A percentile compares a stretch with the other conserved stretches of the same genome.
Evolutionary conservation across 2,113 vertebrate species (phyloP).

Genomic region (Python bivittatus): DNA sequence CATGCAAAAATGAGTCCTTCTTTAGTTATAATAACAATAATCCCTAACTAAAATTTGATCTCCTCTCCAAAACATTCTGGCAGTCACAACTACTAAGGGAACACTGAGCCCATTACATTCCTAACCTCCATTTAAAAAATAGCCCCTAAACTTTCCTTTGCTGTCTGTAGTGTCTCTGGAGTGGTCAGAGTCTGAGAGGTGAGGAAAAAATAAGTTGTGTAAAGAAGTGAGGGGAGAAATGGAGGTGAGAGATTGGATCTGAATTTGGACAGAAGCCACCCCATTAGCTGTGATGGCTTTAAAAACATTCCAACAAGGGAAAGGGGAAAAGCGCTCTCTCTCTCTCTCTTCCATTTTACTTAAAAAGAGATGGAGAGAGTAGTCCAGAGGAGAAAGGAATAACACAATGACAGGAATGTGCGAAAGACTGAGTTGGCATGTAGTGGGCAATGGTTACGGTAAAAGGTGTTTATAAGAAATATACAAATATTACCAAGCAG

Average conservation of each 20-base stretch:
- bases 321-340: background rate
- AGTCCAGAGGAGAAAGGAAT: background rate
- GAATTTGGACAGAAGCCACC: constrained; percentile 12
- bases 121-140: background rate
- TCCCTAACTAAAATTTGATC: constrained; percentile 7
- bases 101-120: constrained; percentile 55
- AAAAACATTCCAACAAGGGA: background rate
- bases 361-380: background rate
- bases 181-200: constrained; percentile 32
- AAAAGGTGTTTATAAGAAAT: constrained; percentile 29
- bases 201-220: constrained; percentile 30
- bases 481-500: constrained; percentile 2
- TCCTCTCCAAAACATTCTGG: background rate
- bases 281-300: constrained; percentile 3
- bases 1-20: background rate
- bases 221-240: background rate
- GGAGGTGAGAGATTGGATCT: background rate
- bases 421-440: background rate
- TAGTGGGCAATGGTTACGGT: background rate
- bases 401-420: constrained; percentile 27
- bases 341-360: background rate
- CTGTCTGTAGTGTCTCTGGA: constrained; percentile 51
- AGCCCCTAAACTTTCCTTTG: constrained; percentile 12
- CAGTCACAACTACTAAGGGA: constrained; percentile 39
- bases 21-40: constrained; percentile 18